Evolutionary conservation across 1,140 invertebrate species (phyloP).

Genomic region (Megathymus violae): DNA sequence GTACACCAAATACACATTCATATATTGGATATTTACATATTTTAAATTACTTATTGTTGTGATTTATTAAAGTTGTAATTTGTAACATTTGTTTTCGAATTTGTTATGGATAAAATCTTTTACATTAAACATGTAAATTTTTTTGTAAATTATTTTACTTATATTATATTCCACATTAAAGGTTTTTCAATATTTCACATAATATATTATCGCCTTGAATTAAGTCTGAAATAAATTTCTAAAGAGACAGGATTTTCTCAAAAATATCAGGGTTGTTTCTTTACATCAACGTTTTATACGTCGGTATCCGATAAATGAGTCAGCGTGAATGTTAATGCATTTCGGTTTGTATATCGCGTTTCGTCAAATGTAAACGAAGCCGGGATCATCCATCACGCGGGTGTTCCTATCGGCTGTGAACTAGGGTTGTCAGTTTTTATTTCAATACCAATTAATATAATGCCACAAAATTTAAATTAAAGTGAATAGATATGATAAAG

Average conservation of each 20-base stretch:
- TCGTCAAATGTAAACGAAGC: slow-evolving; percentile 64
- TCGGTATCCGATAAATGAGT: slow-evolving; percentile 44
- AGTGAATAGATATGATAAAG: too few species aligned
- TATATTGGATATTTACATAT: too few species aligned
- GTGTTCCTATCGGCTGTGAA: slow-evolving; percentile 52
- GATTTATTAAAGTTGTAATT: too few species aligned
- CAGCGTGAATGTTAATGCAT: slow-evolving; percentile 69
- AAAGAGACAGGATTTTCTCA: slow-evolving; percentile 1
- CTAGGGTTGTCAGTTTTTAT: slow-evolving; percentile 14
- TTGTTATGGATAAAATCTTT: too few species aligned
- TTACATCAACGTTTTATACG: slow-evolving; percentile 35
- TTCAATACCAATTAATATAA: not conserved
- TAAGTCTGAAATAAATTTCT: slow-evolving; percentile 18
- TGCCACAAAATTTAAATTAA: not conserved
- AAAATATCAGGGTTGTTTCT: slow-evolving; percentile 33
- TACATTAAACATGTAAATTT: too few species aligned
- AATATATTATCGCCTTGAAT: slow-evolving; percentile 13
- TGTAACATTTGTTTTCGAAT: too few species aligned
- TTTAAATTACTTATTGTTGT: too few species aligned
- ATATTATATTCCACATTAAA: too few species aligned
- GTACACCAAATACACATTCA: too few species aligned
- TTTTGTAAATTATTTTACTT: too few species aligned
- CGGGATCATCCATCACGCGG: slow-evolving; percentile 63
- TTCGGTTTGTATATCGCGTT: slow-evolving; percentile 63
- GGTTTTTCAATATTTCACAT: too few species aligned